Evolutionary conservation across 2,888 invertebrate species (phyloP), one percentile per base, ranked within the genome.

Genomic region (Vesta saturnalis): DNA sequence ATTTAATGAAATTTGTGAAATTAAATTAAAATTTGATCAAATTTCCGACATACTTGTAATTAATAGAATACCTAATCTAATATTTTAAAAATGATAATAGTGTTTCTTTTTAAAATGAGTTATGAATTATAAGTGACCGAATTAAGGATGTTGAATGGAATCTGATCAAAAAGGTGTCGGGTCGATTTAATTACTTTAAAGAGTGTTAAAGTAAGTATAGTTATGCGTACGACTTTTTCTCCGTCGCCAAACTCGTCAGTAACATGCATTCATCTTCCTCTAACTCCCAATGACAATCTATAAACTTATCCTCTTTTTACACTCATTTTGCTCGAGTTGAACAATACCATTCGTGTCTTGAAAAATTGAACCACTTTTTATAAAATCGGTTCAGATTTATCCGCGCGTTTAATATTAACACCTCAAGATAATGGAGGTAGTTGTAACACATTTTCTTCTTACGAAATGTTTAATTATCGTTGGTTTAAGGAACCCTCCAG

Each of bases 331-430:
- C 23, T 58, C 23, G 62, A 67, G 22, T 18, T 67, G 62, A 57
- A 58, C 67, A 67, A 63, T 67, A 63, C 67, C 63, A 59, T 54
- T 62, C 67, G 23, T 46, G 67, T 54, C 67, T 62, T 55, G 58
- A 67, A 67, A 67, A 67, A 62, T 62, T 57, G 62, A 67, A 59
- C 67, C 62, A 52, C 61, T 67, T 67, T 67, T 67, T 67, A 62
- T 43, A 62, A 67, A 63, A 67, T 67, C 67, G 52, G 57, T 62
- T 61, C 67, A 58, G 57, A 64, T 64, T 58, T 64, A 49, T 64
- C 57, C 49, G 47, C 21, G 39, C n/a, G n/a, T n/a, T 23, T 52
- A 54, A 14, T 16, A 10, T 10, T 1, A 8, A 49, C 23, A 8
- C 8, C 4, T 23, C 4, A 23, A 23, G 16, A 52, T 52, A 61